phyloP scores from a whole-genome alignment of 2,888 invertebrate species.

The Nephrotoma guestfalica region DNA sequence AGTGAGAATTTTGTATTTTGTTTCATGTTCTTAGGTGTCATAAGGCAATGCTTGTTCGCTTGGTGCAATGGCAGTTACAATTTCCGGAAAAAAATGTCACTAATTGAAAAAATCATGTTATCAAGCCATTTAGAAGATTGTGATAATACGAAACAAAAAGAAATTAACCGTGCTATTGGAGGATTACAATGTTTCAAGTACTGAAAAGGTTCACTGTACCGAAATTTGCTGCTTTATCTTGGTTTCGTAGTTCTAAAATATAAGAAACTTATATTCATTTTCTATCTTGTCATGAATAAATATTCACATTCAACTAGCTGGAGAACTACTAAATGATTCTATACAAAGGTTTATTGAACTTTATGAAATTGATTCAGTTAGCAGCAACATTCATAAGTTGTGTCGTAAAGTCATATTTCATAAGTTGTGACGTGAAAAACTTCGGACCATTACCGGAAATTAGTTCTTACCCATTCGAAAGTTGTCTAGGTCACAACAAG shows the following conservation, averaged over 20 bases:
- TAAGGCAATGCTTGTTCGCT: not conserved
- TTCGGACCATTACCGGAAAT: no score
- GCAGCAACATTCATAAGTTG: no score
- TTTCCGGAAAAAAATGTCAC: not conserved
- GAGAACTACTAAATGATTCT: not conserved
- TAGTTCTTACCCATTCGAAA: no score
- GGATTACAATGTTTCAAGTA: not conserved
- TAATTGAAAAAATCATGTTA: not conserved
- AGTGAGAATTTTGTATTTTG: no score
- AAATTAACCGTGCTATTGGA: not conserved
- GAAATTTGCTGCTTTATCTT: not conserved
- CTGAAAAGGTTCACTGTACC: not conserved
- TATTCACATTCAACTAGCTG: not conserved
- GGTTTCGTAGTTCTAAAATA: not conserved
- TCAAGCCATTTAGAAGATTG: not conserved
- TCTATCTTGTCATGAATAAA: not conserved
- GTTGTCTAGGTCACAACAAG: no score
- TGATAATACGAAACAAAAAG: not conserved
- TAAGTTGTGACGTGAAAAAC: no score
- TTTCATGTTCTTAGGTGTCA: not conserved
- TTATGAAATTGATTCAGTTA: not conserved
- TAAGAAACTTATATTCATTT: not conserved
- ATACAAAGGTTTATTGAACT: not conserved
- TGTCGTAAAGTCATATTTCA: no score
- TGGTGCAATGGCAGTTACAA: not conserved